Evolutionary conservation across 2,888 invertebrate genomes (phyloP), one percentile per base, ranked within the genome.

Genomic region (Drosophila neotestacea): DNA sequence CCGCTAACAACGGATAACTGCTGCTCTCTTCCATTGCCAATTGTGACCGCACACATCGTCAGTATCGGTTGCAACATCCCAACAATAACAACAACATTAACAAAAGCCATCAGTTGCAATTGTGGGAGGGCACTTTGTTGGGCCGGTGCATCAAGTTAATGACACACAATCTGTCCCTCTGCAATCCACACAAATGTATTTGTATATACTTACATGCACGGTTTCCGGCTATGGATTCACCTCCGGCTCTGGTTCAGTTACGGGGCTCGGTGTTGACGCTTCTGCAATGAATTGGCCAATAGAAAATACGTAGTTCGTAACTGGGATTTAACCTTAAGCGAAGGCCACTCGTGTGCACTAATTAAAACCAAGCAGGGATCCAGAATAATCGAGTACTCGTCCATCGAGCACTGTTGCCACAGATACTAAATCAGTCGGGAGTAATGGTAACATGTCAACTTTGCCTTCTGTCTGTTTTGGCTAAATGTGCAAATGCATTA

Each of bases 271-370:
- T 73, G 61, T 79, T 85, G 77, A 79, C 77, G 80, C 77, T 81
- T 77, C 89, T 90, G 90, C 76, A 82, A 81, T 88, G 78, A 90
- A 91, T 91, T 90, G 90, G 86, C 82, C 79, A 85, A 89, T 89
- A 80, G 81, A 79, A 85, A 82, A 73, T 79, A 79, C 72, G 69
- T 59, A 59, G 9, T 46, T 46, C 61, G 38, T 36, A 63, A 48
- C 61, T 42, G 61, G 16, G 47, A 64, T 55, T 47, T 34, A 50
- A 34, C 46, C 61, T 60, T 77, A 36, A 47, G 44, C 60, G 54
- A 52, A 70, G 10, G 46, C 54, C 71, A 72, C 70, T 79, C 77
- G 76, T 84, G 77, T 83, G 85, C 85, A 89, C 91, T 91, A 91
- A 91, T 91, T 91, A 91, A 91, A 90, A 90, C 77, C 88, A 81